Evolutionary conservation across 2,113 vertebrate species (phyloP), one percentile per base, ranked within the genome.

Genomic region (Aramus guarauna): DNA sequence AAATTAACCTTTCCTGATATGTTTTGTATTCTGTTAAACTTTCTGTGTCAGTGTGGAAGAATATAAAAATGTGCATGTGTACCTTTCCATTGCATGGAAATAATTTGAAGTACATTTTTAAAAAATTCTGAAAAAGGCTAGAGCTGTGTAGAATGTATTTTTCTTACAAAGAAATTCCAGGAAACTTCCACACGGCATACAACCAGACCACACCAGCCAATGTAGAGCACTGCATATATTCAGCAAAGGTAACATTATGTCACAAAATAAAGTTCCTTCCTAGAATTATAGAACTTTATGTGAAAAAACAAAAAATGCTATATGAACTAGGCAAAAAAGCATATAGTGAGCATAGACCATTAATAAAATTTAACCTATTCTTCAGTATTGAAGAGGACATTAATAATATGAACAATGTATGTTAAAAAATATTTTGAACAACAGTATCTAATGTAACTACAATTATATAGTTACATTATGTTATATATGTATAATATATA

Each of bases 101-200:
- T 53, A 80, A 73, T 32, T 58, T 24, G 10, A 27, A 76, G 41
- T 14, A 59, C 39, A 37, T 45, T 17, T 34, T 1, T 9, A 34
- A 52, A 63, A 30, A 30, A 24, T 21, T 23, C 32, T 66, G 17
- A 50, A 73, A 88, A 72, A 50, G 1, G 0, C 11, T 76, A n/a
- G 12, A 58, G 9, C 23, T 59, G 1, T 41, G 9, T 27, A 37
- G 45, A 62, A 30, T 13, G 3, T n/a, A 13, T 74, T 96, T 82
- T 74, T 62, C 20, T 66, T 15, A 5, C 6, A 30, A 21, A 32
- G 1, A 47, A 15, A 45, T 69, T 80, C 30, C 50, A 62, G 55
- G 47, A 74, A 84, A 58, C 0, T 0, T n/a, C 32, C 22, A 32
- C 12, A 22, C 0, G 1, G 15, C 3, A 5, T 20, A 55, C 2